Base-by-base conservation (phyloP, 2,888 invertebrate genomes). In the Tribolium freemani region DNA sequence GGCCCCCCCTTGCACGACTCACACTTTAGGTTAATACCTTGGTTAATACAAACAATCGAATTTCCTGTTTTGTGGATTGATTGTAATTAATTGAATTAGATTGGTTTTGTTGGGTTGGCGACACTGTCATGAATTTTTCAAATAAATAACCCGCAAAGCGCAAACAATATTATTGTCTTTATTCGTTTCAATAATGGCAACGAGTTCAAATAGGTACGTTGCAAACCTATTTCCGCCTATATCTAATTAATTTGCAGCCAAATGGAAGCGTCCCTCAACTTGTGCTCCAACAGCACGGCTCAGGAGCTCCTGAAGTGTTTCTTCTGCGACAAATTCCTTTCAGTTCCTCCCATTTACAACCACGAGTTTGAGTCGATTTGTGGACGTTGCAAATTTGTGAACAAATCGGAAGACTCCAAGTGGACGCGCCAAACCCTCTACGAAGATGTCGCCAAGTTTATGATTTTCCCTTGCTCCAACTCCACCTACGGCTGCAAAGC, bases 381-480 rank as follows among this genome's bases (percentile, higher is more conserved):
- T 48, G 68, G 68, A 11, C 67, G 67, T 16, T 69, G 68, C 20
- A 31, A 21, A 11, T 69, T 60, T 13, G 30, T 51, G 0, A 44
- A 69, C 45, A 51, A 58, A 6, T 2, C 30, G 3, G 51, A 60
- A 20, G 53, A 58, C 9, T 56, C 64, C 16, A 50, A 58, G 8
- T 69, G 68, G 68, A 51, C 26, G 2, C 38, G 67, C n/a, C 67
- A 69, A 58, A 44, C 13, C 4, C 9, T 58, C n/a, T 76, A 76
- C 45, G 75, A 76, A 68, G 46, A 67, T 0, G 26, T 76, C 2
- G 75, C 75, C 1, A 60, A 73, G 50, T 69, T 58, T 48, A 13
- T 76, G 20, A 30, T 68, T 31, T 76, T 69, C 9, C 67, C 67
- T 1, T 67, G 67, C 10, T 67, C 67, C 5, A 67, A 67, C 10